Evolutionary conservation across 1,140 invertebrate species (phyloP).

Genomic region (Brachionus paranguensis): DNA sequence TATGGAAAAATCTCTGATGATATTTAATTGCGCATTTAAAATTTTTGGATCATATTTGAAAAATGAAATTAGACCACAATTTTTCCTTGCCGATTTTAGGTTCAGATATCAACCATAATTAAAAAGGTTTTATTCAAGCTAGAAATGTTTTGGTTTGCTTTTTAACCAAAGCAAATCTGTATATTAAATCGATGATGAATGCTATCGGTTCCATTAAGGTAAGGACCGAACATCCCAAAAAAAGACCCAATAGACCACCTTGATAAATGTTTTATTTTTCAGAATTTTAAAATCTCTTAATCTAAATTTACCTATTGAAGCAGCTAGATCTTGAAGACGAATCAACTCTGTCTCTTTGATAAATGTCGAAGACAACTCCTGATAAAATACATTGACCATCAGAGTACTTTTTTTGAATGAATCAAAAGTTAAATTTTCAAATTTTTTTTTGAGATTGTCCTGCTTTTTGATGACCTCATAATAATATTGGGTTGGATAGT

Average conservation of each 20-base stretch:
- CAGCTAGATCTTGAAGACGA: neutral
- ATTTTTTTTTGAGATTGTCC: neutral
- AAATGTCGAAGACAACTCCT: neutral
- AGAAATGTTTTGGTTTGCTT: no score
- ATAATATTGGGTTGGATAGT: neutral
- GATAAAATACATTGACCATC: neutral
- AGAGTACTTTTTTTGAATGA: neutral
- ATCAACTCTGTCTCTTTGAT: neutral
- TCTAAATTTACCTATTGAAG: neutral
- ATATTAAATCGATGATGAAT: neutral
- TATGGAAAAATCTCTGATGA: no score
- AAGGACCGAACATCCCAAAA: neutral
- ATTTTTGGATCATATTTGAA: no score
- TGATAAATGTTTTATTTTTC: neutral
- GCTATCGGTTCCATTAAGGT: neutral
- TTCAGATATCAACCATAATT: no score
- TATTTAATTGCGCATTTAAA: no score
- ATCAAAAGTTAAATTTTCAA: neutral
- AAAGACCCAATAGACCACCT: slow-evolving; percentile 1
- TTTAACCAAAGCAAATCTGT: neutral
- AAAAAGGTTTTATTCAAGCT: no score
- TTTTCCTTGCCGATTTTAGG: no score
- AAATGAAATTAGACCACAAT: no score
- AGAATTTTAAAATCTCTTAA: neutral
- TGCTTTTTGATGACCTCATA: neutral